Percentiles rank a stretch among this genome's conserved stretches.
Evolutionary conservation across 2,113 vertebrate species (phyloP).

Genomic region (Megaceryle torquata): DNA sequence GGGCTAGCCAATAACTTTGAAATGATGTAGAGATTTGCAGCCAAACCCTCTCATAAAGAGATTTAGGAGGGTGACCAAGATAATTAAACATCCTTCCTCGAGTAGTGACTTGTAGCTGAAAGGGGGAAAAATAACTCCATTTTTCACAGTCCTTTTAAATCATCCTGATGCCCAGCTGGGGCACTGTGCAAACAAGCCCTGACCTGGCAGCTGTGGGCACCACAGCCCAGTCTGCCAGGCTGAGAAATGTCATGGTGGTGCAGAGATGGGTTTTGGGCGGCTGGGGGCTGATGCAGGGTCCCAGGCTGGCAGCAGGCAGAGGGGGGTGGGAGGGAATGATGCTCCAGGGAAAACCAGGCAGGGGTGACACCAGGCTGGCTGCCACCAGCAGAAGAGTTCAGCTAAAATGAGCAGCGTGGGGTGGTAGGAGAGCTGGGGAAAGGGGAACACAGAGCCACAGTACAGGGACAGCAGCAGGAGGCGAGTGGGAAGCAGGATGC

Average conservation of each 20-base stretch:
- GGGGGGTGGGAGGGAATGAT: no score
- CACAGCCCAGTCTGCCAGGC: not conserved
- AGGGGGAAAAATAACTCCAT: conserved; percentile 60
- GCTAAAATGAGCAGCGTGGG: accelerated
- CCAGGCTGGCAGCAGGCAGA: accelerated
- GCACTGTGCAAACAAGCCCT: not conserved
- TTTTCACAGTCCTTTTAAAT: conserved; percentile 68
- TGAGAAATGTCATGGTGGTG: accelerated
- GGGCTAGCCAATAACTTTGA: conserved; percentile 49
- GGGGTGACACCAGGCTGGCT: accelerated
- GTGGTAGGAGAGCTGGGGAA: accelerated
- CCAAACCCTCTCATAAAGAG: conserved; percentile 69
- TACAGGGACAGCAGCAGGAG: accelerated
- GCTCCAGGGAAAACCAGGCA: not conserved
- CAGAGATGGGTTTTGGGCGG: not conserved
- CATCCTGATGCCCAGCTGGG: not conserved
- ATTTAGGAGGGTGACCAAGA: conserved; percentile 68
- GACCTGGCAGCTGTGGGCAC: not conserved
- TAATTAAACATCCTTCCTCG: conserved; percentile 66
- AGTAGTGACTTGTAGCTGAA: conserved; percentile 68
- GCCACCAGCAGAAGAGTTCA: not conserved
- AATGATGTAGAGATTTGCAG: conserved; percentile 64
- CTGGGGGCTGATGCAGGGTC: accelerated
- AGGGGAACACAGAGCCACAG: accelerated
- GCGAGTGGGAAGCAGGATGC: not conserved